Base-by-base conservation (phyloP, 92 coral and sea anemone species). In the Phenganax subtilis region DNA sequence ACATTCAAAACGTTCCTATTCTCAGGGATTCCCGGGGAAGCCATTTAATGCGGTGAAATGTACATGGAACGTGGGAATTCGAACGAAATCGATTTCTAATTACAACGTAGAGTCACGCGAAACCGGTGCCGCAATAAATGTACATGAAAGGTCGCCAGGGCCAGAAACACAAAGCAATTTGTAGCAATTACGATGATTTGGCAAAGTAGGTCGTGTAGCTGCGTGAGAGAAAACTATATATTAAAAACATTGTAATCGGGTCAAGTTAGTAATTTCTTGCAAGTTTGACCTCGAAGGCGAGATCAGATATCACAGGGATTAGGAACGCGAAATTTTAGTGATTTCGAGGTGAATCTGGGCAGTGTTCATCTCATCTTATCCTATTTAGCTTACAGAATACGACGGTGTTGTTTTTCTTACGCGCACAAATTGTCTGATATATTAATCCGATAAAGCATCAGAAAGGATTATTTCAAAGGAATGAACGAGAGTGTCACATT, bases 391-490 rank as follows among this genome's bases (percentile, higher is more conserved):
- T 6, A 6, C 10, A 66, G 16, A 68, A 68, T 20, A 77, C 55
- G 29, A 27, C 20, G 12, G 56, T 15, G 51, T 51, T 77, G 57
- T 77, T 77, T 77, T 77, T 62, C 82, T 77, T 77, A 28, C 82
- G 31, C 17, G 81, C 67, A n/a, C 67, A 73, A 53, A 55, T 30
- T 75, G 80, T 75, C 80, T 77, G 71, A 29, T 77, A 75, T 76
- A 44, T 31, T 77, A 77, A 77, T 77, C 82, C 82, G 82, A 77
- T 77, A 68, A 68, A 68, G 47, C 73, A 30, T 68, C 73, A 68
- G 53, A 53, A 16, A 10, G 73, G 73, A 68, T 68, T 68, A 68
- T 52, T 68, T 10, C 73, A 30, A n/a, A 30, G 73, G 73, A 68
- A 68, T 68, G 73, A 37, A 68, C 73, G 31, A 51, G 47, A 28